Base-by-base conservation (phyloP, 53 echinoderm and acorn worm species). In the Luidia sarsii region DNA sequence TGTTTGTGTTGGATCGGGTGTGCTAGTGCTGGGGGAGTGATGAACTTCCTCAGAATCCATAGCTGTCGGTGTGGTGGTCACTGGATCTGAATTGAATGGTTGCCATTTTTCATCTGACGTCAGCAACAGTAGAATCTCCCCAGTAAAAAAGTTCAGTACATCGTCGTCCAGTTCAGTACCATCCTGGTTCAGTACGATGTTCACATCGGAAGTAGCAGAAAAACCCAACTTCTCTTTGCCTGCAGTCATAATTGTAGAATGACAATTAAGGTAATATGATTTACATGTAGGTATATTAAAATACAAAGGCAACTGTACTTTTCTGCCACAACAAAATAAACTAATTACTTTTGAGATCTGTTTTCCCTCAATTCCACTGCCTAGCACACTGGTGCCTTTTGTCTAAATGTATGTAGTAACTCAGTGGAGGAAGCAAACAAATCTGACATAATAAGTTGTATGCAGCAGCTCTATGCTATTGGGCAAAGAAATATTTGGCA, bases 111-210 rank as follows among this genome's bases (percentile, higher is more conserved):
- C 59, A 31, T 30, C 59, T 30, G 59, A 27, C 4, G 59, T 59
- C 8, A 59, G 59, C 59, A 59, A 29, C 59, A 59, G 59, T 11
- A 59, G 59, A 59, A 59, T 31, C 16, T 59, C 59, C 59, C 59
- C 59, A 59, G 30, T 59, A 15, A 59, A 59, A 59, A 30, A 28
- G 59, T 59, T 30, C 11, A 59, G 59, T 59, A 59, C 32, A 51
- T 59, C 59, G 2, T 59, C 59, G 10, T 59, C 59, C 29, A 59
- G 59, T 59, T 59, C 59, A 30, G 59, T 59, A 30, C 59, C 59
- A 59, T 59, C 59, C 31, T 59, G 59, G 59, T 59, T 28, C 11
- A 59, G 59, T 16, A 59, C 31, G 32, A 59, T 29, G 59, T 30
- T 29, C 59, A 59, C 59, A 59, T 30, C 31, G 29, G 59, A 28